Evolutionary conservation across 2,888 invertebrate genomes (phyloP).

Genomic region (Athalia circularis): DNA sequence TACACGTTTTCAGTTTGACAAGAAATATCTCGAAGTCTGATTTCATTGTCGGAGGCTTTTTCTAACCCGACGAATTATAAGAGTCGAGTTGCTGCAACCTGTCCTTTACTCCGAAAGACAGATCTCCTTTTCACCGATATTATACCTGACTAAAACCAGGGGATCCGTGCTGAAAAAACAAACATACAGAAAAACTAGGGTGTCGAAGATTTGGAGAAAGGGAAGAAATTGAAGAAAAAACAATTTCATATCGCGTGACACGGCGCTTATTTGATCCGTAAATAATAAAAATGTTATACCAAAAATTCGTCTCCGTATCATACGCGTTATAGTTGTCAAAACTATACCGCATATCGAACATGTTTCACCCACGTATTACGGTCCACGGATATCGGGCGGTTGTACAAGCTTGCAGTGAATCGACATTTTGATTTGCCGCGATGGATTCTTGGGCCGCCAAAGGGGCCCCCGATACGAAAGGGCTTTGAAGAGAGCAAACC

Average conservation of each 20-base stretch:
- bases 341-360: background rate
- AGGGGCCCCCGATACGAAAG: background rate
- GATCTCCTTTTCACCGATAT: background rate
- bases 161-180: too few relatives aligned
- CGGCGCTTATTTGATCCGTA: too few relatives aligned
- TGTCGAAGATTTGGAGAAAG: too few relatives aligned
- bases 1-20: background rate
- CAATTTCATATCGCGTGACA: too few relatives aligned
- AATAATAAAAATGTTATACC: too few relatives aligned
- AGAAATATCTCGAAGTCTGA: background rate
- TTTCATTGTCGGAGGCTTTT: background rate
- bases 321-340: too few relatives aligned
- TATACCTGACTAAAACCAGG: background rate
- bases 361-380: background rate
- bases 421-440: conserved; percentile 36
- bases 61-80: background rate
- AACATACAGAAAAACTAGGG: too few relatives aligned
- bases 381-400: too few relatives aligned
- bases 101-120: background rate
- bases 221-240: too few relatives aligned
- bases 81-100: conserved; percentile 9
- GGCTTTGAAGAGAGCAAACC: too few relatives aligned
- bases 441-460: conserved; percentile 27
- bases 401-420: background rate
- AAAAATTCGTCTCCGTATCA: too few relatives aligned